These are phyloP conservation scores for Yponomeuta evonymella DNA, from an alignment of 2,888 invertebrate species.

Conservation along the genomic window DNA sequence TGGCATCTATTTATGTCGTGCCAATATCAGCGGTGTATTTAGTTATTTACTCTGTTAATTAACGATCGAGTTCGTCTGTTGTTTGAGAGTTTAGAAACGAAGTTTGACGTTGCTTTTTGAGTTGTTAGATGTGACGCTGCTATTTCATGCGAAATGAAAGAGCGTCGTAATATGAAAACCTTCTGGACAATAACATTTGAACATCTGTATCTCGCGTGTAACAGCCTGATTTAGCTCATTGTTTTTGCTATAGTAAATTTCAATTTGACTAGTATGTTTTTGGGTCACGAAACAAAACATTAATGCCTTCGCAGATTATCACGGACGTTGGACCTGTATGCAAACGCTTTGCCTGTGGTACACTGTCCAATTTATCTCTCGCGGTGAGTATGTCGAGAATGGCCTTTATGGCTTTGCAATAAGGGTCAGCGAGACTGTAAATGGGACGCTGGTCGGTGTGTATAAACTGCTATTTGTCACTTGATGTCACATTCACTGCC, in stretches of 20 bases:
- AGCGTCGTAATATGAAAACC: background rate
- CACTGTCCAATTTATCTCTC: background rate
- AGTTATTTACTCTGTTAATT: background rate
- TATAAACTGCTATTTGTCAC: slow-evolving; percentile 20
- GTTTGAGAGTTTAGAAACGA: background rate
- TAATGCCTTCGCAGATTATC: slow-evolving; percentile 11
- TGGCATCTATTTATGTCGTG: background rate
- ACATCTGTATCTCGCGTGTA: background rate
- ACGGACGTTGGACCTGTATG: slow-evolving; percentile 5
- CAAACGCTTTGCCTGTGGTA: slow-evolving; percentile 8
- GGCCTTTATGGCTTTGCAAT: background rate
- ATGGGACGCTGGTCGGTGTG: background rate
- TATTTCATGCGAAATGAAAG: background rate
- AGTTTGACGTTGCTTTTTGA: background rate
- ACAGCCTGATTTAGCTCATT: background rate
- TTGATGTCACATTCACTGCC: slow-evolving; percentile 17
- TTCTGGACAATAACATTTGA: background rate
- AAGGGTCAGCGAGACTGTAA: background rate
- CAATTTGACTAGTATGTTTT: slow-evolving; percentile 2
- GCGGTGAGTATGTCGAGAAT: background rate
- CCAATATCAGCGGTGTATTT: background rate
- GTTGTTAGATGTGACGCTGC: background rate
- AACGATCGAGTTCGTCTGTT: background rate
- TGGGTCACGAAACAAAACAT: background rate
- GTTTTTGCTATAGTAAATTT: background rate